Evolutionary conservation across 2,888 invertebrate species (phyloP), one percentile per base, ranked within the genome.

Genomic region (Synanthedon formicaeformis): DNA sequence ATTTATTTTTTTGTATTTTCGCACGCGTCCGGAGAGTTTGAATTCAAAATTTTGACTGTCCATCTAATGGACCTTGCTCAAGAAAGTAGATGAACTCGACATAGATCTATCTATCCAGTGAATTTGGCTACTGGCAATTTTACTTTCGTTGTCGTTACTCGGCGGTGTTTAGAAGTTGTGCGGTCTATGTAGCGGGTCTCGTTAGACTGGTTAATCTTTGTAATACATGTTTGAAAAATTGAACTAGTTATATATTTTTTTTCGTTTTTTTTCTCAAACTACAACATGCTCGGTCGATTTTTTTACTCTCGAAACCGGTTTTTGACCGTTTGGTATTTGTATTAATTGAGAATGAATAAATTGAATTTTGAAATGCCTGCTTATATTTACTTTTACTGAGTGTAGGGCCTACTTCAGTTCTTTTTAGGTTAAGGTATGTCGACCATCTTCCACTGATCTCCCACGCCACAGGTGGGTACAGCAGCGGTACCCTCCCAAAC

Each of bases 1-100:
- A 53, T 52, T 23, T 4, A 4, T 23, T 23, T 23, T 51, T 54
- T 45, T 23, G 1, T 11, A 40, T 50, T 53, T 55, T 18, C 10
- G 14, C 50, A 27, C 41, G 64, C 69, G 67, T 65, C 63, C 66
- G 68, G 51, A 55, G 60, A 52, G 60, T 63, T 52, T 53, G 59
- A 60, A 52, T 64, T 58, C 60, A 45, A 55, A 61, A 63, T 58
- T 60, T 51, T 54, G 60, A 78, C 74, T 73, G 49, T 49, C 49
- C 16, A 49, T 8, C 49, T 8, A 49, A 45, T 45, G 45, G 45
- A 14, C 14, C 2, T 6, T 14, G 11, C 5, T 45, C 5, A 13
- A 13, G 45, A 45, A 45, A n/a, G 45, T 45, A 45, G 45, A 45
- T 45, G 13, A 12, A 4, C 6, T 13, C 45, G n/a, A 5, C 12